These are phyloP conservation scores for Hucho hucho DNA, from an alignment of 2,113 vertebrate genomes.

Conservation along the genomic window DNA sequence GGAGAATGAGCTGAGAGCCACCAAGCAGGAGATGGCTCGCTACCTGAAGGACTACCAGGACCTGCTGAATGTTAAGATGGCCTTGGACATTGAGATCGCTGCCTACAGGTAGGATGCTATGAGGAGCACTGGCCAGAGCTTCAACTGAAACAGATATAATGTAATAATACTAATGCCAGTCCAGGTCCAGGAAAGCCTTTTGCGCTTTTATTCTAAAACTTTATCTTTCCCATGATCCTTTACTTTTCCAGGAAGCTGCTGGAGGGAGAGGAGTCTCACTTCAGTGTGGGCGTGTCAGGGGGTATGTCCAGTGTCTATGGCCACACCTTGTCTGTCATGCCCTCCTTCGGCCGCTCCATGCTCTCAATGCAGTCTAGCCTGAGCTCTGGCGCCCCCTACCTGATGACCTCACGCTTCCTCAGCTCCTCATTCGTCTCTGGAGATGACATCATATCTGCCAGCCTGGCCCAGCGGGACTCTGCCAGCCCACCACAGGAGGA, in stretches of 20 bases:
- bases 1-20: slow-evolving; percentile 72
- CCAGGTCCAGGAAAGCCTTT: not conserved
- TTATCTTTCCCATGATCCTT: not conserved
- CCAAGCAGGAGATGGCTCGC: slow-evolving; percentile 69
- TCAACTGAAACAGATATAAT: not conserved
- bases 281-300: slow-evolving; percentile 82
- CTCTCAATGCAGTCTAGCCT: slow-evolving; percentile 80
- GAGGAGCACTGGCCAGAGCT: not conserved
- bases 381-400: slow-evolving; percentile 75
- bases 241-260: slow-evolving; percentile 82
- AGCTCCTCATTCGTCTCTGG: slow-evolving; percentile 83
- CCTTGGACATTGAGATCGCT: slow-evolving; percentile 80
- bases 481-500: slow-evolving; percentile 65
- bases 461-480: slow-evolving; percentile 79
- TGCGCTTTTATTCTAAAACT: not conserved
- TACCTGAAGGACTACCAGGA: slow-evolving; percentile 69
- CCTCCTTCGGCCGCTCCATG: slow-evolving; percentile 75
- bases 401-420: slow-evolving; percentile 78
- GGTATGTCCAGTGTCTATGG: slow-evolving; percentile 81
- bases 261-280: slow-evolving; percentile 94
- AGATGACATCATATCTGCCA: slow-evolving; percentile 82
- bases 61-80: slow-evolving; percentile 78
- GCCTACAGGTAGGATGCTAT: slow-evolving; percentile 71
- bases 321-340: slow-evolving; percentile 64
- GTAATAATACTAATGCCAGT: not conserved